These are phyloP conservation scores for Megalonaias nervosa DNA, from an alignment of 1,140 invertebrate genomes.

Conservation along the genomic window DNA sequence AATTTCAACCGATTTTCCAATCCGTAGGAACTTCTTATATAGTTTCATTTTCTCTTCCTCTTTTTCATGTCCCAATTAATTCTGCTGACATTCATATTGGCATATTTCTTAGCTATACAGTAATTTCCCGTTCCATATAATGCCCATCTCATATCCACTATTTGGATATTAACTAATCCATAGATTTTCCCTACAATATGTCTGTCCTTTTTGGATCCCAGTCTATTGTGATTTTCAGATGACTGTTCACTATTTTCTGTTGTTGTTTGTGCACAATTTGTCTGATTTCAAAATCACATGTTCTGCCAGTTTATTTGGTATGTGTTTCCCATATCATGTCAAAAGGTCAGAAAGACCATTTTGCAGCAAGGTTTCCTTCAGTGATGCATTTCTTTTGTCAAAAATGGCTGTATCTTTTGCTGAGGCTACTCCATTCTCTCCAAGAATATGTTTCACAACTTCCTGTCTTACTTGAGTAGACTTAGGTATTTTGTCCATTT, in stretches of 20 bases:
- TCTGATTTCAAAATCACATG: not conserved
- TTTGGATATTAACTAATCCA: constrained; percentile 4
- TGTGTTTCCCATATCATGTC: not conserved
- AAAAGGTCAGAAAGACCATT: not conserved
- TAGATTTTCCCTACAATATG: constrained; percentile 2
- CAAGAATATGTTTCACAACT: constrained; percentile 11
- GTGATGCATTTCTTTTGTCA: not conserved
- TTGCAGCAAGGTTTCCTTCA: not conserved
- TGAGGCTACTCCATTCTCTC: not conserved
- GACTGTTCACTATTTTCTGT: constrained; percentile 11
- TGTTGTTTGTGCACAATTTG: constrained; percentile 12
- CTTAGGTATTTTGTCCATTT: constrained; percentile 23
- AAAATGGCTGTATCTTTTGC: constrained; percentile 1
- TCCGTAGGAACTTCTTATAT: not conserved
- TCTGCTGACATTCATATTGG: not conserved
- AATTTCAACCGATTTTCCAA: not conserved
- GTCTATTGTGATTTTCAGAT: constrained; percentile 1
- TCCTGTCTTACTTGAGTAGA: not conserved
- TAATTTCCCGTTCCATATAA: constrained; percentile 16
- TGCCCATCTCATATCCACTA: constrained; percentile 10
- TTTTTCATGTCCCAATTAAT: not conserved
- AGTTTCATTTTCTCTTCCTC: constrained; percentile 1
- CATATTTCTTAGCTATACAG: not conserved
- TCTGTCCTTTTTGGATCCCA: constrained; percentile 3
- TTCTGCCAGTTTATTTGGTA: not conserved